Evolutionary conservation across 1,140 invertebrate genomes (phyloP).

Genomic region (Pectinophora gossypiella): DNA sequence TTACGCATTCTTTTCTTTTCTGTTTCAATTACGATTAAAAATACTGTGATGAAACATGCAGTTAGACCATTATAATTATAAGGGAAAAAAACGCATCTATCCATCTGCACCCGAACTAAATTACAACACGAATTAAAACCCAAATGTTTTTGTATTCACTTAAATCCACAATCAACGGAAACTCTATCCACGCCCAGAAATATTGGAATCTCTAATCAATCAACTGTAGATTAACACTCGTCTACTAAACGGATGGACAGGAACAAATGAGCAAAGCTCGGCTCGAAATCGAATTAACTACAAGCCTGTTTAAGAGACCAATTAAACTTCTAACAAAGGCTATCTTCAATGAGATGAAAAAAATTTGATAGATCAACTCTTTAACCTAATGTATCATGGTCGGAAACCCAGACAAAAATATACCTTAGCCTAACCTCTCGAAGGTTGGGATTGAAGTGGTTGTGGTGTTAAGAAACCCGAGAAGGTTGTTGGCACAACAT

Average conservation of each 20-base stretch:
- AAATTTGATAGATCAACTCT: constrained; percentile 72
- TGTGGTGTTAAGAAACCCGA: constrained; percentile 33
- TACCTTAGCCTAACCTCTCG: constrained; percentile 24
- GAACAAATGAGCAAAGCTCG: constrained; percentile 56
- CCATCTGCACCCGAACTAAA: background rate
- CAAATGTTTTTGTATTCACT: constrained; percentile 4
- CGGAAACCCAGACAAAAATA: constrained; percentile 13
- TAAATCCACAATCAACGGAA: constrained; percentile 21
- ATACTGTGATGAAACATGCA: too few relatives aligned
- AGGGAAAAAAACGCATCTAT: background rate
- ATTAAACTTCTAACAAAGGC: constrained; percentile 71
- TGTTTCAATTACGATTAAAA: too few relatives aligned
- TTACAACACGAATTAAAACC: background rate
- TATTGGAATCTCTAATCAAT: constrained; percentile 62
- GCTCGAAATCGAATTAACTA: constrained; percentile 68
- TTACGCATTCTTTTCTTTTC: too few relatives aligned
- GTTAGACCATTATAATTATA: too few relatives aligned
- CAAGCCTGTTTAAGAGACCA: constrained; percentile 66
- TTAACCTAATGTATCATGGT: constrained; percentile 64
- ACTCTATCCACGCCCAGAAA: constrained; percentile 24
- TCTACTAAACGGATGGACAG: constrained; percentile 38
- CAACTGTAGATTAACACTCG: constrained; percentile 66
- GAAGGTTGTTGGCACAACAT: constrained; percentile 72
- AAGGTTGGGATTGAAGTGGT: background rate
- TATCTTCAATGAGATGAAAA: constrained; percentile 68